Conservation (phyloP, 2,888 invertebrate species). For the Phortica okadai region DNA sequence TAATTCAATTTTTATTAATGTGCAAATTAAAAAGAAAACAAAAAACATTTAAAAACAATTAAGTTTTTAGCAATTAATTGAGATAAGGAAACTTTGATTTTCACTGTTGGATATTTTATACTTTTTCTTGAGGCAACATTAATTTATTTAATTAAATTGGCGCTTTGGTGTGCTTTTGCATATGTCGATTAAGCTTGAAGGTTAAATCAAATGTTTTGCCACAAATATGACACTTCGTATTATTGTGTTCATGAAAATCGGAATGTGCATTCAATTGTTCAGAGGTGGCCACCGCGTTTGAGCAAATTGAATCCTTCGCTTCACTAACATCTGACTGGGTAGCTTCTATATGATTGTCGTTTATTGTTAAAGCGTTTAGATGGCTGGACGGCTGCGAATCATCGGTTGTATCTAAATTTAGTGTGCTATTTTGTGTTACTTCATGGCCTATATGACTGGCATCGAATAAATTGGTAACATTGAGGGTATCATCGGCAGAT, state of each 20-base stretch:
- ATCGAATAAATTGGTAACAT: too few species aligned
- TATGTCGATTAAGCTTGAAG: slow-evolving; percentile 67
- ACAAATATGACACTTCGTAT: slow-evolving; percentile 58
- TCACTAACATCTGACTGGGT: not conserved
- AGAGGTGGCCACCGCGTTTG: slow-evolving; percentile 50
- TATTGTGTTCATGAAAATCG: slow-evolving; percentile 41
- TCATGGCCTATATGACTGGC: too few species aligned
- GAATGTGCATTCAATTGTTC: slow-evolving; percentile 58
- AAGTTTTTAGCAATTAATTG: too few species aligned
- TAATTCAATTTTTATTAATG: not conserved
- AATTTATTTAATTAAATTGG: not conserved
- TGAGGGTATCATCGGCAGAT: too few species aligned
- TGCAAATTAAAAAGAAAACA: not conserved
- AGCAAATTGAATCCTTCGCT: slow-evolving; percentile 33
- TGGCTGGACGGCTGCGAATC: not conserved
- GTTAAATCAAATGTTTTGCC: slow-evolving; percentile 62
- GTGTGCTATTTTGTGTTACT: too few species aligned
- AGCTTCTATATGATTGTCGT: not conserved
- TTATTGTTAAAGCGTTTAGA: not conserved
- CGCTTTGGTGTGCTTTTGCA: slow-evolving; percentile 55
- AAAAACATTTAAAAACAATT: slow-evolving; percentile 23
- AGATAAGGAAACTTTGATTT: too few species aligned
- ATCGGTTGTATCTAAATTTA: too few species aligned
- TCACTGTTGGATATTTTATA: too few species aligned
- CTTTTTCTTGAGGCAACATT: too few species aligned